phyloP scores from a whole-genome alignment of 2,888 invertebrate species.

The Allygus modestus region DNA sequence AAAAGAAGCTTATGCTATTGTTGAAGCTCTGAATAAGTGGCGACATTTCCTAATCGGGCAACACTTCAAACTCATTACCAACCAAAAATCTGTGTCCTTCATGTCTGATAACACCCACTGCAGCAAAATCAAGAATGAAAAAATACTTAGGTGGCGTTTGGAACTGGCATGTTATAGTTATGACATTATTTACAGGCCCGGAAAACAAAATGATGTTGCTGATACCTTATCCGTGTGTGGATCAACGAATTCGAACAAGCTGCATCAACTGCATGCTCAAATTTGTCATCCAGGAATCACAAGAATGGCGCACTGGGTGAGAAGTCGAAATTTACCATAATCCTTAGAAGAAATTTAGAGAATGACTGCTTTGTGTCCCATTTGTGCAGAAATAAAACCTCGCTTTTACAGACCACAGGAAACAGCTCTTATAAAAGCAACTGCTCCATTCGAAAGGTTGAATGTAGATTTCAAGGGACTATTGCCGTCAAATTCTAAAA shows the following conservation, averaged over 20 bases:
- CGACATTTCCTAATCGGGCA: constrained; percentile 64
- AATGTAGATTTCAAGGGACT: too few relatives aligned
- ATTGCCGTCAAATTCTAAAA: too few relatives aligned
- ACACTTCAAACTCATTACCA: constrained; percentile 64
- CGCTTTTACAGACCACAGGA: neutral
- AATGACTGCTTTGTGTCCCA: constrained; percentile 61
- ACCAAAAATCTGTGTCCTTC: too few relatives aligned
- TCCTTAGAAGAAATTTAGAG: constrained; percentile 64
- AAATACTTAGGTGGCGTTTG: too few relatives aligned
- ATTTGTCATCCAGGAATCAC: constrained; percentile 66
- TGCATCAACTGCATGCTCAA: constrained; percentile 40
- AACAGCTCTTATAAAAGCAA: neutral
- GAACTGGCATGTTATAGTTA: constrained; percentile 64
- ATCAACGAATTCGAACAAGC: neutral
- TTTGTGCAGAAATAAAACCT: constrained; percentile 66
- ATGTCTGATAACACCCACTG: too few relatives aligned
- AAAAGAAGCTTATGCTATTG: constrained; percentile 67
- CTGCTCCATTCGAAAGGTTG: neutral
- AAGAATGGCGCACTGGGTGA: constrained; percentile 65
- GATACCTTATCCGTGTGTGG: neutral
- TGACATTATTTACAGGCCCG: too few relatives aligned
- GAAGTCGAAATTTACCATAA: constrained; percentile 41
- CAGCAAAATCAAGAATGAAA: too few relatives aligned
- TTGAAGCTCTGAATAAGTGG: constrained; percentile 64
- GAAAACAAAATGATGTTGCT: too few relatives aligned